Evolutionary conservation across 1,140 invertebrate genomes (phyloP).

Genomic region (Bactericera cockerelli): DNA sequence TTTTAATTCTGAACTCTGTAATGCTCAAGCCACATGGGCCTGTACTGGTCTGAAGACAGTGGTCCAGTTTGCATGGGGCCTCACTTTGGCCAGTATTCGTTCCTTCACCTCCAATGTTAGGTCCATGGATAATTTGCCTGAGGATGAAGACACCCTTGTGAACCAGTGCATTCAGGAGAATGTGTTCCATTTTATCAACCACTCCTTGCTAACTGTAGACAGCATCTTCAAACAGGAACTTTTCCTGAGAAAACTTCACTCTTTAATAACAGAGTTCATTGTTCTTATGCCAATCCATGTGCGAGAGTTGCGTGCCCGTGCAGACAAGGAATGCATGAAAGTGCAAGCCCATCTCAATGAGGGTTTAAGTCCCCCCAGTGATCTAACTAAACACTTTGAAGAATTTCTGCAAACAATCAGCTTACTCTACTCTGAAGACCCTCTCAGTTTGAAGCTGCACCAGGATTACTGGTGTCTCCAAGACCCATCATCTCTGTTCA

Average conservation of each 20-base stretch:
- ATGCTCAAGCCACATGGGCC: conserved; percentile 38
- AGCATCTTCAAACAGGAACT: conserved; percentile 51
- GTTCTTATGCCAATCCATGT: conserved; percentile 76
- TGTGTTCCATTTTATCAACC: conserved; percentile 61
- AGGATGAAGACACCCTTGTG: conserved; percentile 60
- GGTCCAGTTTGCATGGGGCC: conserved; percentile 58
- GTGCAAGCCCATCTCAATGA: conserved; percentile 62
- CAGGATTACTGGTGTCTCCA: conserved; percentile 6
- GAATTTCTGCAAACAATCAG: conserved; percentile 61
- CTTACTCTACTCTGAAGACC: conserved; percentile 60
- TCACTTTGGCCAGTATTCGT: conserved; percentile 63
- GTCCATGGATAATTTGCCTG: conserved; percentile 21
- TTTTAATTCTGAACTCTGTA: conserved; percentile 38
- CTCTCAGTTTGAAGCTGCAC: conserved; percentile 44
- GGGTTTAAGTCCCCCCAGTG: conserved; percentile 59
- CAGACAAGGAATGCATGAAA: conserved; percentile 75
- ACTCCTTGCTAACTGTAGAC: conserved; percentile 52
- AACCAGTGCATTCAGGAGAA: conserved; percentile 61
- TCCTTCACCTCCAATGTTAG: conserved; percentile 28
- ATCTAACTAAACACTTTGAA: conserved; percentile 66
- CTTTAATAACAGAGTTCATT: conserved; percentile 81
- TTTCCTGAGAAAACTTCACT: conserved; percentile 51
- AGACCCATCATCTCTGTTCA: background rate
- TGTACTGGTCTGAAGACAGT: conserved; percentile 50
- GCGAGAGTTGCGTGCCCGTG: conserved; percentile 62